Evolutionary conservation across 2,888 invertebrate genomes (phyloP).

Genomic region (Nemoura dubitans): DNA sequence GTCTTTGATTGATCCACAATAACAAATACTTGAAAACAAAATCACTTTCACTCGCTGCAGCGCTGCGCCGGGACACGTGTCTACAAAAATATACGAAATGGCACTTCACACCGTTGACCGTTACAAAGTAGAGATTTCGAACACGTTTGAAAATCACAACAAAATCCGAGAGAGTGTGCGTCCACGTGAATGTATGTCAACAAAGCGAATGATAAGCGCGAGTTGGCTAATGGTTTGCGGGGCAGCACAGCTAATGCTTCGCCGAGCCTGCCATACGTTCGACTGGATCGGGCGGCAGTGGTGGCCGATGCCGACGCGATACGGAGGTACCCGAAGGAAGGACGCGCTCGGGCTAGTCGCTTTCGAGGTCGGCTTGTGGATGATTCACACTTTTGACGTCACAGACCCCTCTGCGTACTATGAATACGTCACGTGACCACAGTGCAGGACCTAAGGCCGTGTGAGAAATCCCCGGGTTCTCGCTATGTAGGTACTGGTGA

Average conservation of each 20-base stretch:
- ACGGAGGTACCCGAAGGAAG: not conserved
- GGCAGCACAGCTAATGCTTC: not conserved
- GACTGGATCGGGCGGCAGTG: not conserved
- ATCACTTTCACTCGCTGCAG: constrained; percentile 37
- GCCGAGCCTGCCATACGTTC: not conserved
- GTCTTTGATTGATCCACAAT: constrained; percentile 27
- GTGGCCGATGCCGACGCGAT: not conserved
- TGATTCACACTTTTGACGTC: constrained; percentile 7
- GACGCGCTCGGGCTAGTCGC: no score
- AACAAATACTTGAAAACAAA: not conserved
- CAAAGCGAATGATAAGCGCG: constrained; percentile 10
- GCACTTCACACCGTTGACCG: constrained; percentile 26
- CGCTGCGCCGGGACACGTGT: not conserved
- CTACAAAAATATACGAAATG: not conserved
- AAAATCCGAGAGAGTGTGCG: not conserved
- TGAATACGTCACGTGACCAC: not conserved
- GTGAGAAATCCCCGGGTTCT: not conserved
- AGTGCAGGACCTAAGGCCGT: not conserved
- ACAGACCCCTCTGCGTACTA: not conserved
- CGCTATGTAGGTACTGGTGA: not conserved
- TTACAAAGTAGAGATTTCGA: not conserved
- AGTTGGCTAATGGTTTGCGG: not conserved
- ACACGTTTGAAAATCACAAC: not conserved
- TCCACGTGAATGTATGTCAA: constrained; percentile 16
- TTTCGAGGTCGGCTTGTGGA: constrained; percentile 2